These are phyloP conservation scores for Bovichtus diacanthus DNA, from an alignment of 2,797 vertebrate genomes.

Conservation along the genomic window DNA sequence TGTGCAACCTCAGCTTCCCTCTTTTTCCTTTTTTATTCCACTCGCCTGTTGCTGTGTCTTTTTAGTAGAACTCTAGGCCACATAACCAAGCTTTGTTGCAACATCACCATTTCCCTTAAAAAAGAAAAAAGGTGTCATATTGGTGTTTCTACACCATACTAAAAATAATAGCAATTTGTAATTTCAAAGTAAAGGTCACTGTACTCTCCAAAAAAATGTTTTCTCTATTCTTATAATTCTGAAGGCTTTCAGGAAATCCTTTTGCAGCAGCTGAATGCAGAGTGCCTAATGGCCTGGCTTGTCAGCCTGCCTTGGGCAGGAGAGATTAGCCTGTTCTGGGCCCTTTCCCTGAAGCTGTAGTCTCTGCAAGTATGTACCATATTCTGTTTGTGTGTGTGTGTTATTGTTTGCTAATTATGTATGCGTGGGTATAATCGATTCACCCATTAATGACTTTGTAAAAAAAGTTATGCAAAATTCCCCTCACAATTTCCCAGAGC, in stretches of 20 bases:
- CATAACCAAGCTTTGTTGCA: slow-evolving; percentile 49
- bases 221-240: slow-evolving; percentile 12
- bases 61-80: slow-evolving; percentile 22
- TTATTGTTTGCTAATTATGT: not conserved
- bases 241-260: slow-evolving; percentile 41
- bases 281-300: slow-evolving; percentile 51
- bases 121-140: slow-evolving; percentile 55
- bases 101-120: slow-evolving; percentile 62
- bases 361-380: slow-evolving; percentile 16
- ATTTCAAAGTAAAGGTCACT: slow-evolving; percentile 49
- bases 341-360: slow-evolving; percentile 28
- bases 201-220: slow-evolving; percentile 27
- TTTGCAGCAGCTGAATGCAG: slow-evolving; percentile 14
- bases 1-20: slow-evolving; percentile 61
- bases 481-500: not conserved
- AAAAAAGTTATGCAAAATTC: not conserved
- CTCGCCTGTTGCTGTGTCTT: slow-evolving; percentile 43
- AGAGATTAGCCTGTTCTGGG: slow-evolving; percentile 51
- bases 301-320: slow-evolving; percentile 46
- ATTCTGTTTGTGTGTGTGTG: not conserved
- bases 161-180: slow-evolving; percentile 36
- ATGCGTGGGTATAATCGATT: not conserved
- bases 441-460: not conserved
- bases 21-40: slow-evolving; percentile 18
- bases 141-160: slow-evolving; percentile 37